Percentiles rank a stretch among this genome's conserved stretches.
These are phyloP conservation scores for Coelogynopora nodosa DNA, from an alignment of 2,888 invertebrate species.

Conservation along the genomic window DNA sequence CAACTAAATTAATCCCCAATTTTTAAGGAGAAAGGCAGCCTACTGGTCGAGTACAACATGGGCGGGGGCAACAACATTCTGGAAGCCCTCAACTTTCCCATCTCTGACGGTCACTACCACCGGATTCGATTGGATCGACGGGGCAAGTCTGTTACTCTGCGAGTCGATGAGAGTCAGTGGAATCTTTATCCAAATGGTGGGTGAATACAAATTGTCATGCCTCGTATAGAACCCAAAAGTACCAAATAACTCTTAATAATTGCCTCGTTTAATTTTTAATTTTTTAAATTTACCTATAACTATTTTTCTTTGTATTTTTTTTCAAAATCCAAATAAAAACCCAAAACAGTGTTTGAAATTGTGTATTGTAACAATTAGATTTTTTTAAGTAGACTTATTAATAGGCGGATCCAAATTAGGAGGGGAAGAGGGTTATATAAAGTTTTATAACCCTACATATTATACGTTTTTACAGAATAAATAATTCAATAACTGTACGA, in stretches of 20 bases:
- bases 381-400: too few relatives aligned
- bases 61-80: neutral
- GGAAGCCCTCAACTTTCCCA: neutral
- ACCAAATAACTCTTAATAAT: neutral
- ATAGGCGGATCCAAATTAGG: too few relatives aligned
- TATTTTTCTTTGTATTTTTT: neutral
- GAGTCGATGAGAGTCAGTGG: neutral
- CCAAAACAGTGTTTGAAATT: too few relatives aligned
- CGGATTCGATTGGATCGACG: neutral
- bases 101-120: neutral
- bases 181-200: neutral
- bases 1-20: too few relatives aligned
- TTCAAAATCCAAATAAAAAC: neutral
- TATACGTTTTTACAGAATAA: too few relatives aligned
- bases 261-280: too few relatives aligned
- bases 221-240: neutral
- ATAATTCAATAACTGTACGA: too few relatives aligned
- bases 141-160: neutral
- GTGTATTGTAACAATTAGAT: too few relatives aligned
- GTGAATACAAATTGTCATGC: too few relatives aligned
- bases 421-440: too few relatives aligned
- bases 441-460: too few relatives aligned
- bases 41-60: constrained; percentile 21
- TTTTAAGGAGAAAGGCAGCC: neutral
- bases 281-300: too few relatives aligned